Percentiles rank a stretch among this genome's conserved stretches.
Evolutionary conservation across 2,888 invertebrate genomes (phyloP).

Genomic region (Eupithecia tripunctaria): DNA sequence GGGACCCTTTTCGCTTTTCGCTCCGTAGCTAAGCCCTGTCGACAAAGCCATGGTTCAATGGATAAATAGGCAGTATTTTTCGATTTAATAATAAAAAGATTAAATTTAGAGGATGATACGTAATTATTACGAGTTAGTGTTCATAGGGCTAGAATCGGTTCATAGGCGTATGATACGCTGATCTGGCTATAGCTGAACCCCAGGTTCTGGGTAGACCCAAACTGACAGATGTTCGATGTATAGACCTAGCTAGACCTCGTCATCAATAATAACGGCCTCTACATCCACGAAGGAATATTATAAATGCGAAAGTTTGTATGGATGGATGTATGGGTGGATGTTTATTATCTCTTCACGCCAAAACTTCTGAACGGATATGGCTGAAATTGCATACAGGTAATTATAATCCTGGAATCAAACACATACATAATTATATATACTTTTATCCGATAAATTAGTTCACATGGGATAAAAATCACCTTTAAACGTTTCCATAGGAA

Average conservation of each 20-base stretch:
- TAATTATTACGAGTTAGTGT: neutral
- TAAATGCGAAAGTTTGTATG: no score
- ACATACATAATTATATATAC: no score
- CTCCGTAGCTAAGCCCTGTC: conserved; percentile 6
- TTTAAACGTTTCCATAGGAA: no score
- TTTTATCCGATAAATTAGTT: no score
- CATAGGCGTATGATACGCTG: neutral
- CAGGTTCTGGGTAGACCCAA: neutral
- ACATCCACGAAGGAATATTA: neutral
- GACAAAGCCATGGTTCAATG: neutral
- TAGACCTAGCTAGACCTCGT: neutral
- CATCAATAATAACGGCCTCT: neutral
- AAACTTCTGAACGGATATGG: no score
- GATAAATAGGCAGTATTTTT: neutral
- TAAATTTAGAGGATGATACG: conserved; percentile 1
- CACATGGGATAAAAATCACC: no score
- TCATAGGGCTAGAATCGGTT: neutral
- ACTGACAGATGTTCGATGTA: neutral
- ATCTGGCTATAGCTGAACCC: no score
- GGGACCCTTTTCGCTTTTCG: conserved; percentile 18
- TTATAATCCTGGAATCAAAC: no score
- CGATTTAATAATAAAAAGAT: no score
- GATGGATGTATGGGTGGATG: no score
- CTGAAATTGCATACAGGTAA: no score
- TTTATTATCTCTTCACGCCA: no score